A percentile compares a stretch with the other conserved stretches of the same genome.
Conservation (phyloP, 2,113 vertebrate species). For the Varanus salvator region DNA sequence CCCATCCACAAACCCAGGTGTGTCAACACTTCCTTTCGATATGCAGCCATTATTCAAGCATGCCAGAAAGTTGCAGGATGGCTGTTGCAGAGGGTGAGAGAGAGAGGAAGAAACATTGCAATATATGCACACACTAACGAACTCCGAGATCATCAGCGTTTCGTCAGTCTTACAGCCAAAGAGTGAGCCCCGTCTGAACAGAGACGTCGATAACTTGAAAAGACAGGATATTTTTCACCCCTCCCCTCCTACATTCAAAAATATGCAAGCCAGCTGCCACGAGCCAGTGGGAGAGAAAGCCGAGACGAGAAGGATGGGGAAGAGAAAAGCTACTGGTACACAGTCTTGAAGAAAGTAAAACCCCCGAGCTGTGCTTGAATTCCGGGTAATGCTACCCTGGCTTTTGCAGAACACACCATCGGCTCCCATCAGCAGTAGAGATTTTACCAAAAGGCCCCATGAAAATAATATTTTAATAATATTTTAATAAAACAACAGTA, state of each 20-base stretch:
- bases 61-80: constrained; percentile 56
- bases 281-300: constrained; percentile 41
- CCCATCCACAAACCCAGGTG: constrained; percentile 62
- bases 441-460: background rate
- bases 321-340: constrained; percentile 31
- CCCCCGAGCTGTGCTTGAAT: background rate
- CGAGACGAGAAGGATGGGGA: constrained; percentile 25
- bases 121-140: background rate
- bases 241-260: constrained; percentile 24
- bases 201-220: background rate
- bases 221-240: constrained; percentile 31
- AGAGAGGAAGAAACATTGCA: background rate
- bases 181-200: constrained; percentile 4
- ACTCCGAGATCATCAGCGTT: constrained; percentile 34
- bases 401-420: too few relatives aligned
- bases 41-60: constrained; percentile 42
- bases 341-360: background rate
- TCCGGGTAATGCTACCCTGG: background rate
- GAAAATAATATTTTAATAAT: too few relatives aligned
- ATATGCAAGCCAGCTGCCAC: constrained; percentile 24
- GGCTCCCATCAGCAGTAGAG: background rate
- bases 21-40: constrained; percentile 60
- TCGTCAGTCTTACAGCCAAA: constrained; percentile 19
- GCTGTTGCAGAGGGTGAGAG: background rate
- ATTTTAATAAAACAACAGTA: too few relatives aligned